Conservation (phyloP, 1,140 invertebrate genomes). For the Coelopa frigida region DNA sequence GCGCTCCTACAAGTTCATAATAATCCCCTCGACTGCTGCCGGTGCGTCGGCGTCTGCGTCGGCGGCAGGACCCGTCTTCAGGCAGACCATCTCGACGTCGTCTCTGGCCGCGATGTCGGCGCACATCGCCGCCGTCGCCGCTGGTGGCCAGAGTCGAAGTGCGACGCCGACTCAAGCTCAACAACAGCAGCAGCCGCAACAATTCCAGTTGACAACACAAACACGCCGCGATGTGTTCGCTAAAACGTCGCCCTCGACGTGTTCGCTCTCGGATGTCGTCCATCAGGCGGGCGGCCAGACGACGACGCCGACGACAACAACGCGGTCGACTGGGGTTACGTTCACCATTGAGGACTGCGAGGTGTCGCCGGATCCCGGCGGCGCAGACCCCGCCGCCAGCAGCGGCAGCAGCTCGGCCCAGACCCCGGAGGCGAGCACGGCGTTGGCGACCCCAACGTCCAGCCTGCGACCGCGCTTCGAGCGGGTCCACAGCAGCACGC, state of each 20-base stretch:
- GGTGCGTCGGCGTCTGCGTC: not conserved
- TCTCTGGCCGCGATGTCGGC: constrained; percentile 28
- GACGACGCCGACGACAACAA: constrained; percentile 9
- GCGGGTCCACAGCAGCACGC: constrained; percentile 38
- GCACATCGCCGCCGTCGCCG: not conserved
- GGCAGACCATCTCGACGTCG: constrained; percentile 28
- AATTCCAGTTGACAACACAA: not conserved
- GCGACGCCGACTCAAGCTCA: not conserved
- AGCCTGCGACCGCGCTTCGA: constrained; percentile 25
- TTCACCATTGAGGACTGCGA: constrained; percentile 35
- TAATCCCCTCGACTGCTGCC: constrained; percentile 25
- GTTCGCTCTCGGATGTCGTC: constrained; percentile 30
- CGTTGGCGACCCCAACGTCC: constrained; percentile 8
- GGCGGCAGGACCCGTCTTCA: constrained; percentile 19
- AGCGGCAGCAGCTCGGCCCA: constrained; percentile 14
- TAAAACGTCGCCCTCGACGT: constrained; percentile 11
- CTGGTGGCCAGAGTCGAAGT: not conserved
- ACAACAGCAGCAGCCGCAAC: constrained; percentile 3
- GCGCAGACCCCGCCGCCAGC: constrained; percentile 17
- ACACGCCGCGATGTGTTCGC: too few species aligned
- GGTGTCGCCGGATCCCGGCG: constrained; percentile 5
- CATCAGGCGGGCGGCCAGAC: constrained; percentile 16
- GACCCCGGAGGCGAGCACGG: not conserved
- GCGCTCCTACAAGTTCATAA: constrained; percentile 37
- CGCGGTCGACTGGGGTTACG: constrained; percentile 32